Percentiles rank a stretch among this genome's conserved stretches.
Evolutionary conservation across 2,113 vertebrate species (phyloP).

Genomic region (Brachypteracias leptosomus): DNA sequence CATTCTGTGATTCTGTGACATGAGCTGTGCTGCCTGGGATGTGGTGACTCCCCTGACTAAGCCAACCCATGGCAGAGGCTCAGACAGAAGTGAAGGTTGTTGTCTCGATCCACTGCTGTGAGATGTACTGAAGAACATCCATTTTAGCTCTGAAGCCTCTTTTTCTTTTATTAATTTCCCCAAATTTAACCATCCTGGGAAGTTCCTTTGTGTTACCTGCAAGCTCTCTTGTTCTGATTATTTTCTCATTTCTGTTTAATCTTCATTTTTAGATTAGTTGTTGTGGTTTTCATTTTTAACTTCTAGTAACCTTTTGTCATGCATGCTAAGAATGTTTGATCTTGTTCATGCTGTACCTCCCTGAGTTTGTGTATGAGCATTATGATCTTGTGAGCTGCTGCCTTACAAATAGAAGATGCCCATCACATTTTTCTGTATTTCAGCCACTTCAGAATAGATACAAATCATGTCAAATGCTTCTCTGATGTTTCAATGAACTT

Average conservation of each 20-base stretch:
- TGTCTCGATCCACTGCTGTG: background rate
- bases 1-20: too few species aligned
- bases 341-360: background rate
- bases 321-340: background rate
- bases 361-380: background rate
- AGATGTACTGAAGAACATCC: background rate
- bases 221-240: background rate
- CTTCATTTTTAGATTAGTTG: background rate
- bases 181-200: background rate
- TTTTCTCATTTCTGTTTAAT: background rate
- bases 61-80: background rate
- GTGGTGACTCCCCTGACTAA: background rate
- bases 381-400: background rate
- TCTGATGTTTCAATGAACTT: constrained; percentile 7
- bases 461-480: background rate
- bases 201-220: background rate
- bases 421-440: background rate
- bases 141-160: background rate
- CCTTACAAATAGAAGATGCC: background rate
- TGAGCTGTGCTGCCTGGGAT: background rate
- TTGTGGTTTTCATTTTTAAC: background rate
- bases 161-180: background rate
- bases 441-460: background rate
- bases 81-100: background rate
- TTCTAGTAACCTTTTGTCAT: background rate